Base-by-base conservation (phyloP, 2,888 invertebrate genomes). In the Cosmorhoe ocellata region DNA sequence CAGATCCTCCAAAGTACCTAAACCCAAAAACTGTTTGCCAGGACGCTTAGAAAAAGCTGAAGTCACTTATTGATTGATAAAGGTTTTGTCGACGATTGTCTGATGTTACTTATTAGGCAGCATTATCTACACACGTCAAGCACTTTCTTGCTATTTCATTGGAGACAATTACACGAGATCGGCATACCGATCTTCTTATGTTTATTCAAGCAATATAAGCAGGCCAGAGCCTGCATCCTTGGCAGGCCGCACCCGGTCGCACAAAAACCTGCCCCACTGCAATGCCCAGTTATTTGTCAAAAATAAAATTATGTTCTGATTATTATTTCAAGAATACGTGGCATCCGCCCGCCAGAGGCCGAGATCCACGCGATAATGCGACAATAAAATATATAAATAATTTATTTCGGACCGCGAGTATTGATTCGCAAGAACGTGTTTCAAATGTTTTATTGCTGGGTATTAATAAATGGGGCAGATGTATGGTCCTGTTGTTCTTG, bases 371-470 rank as follows among this genome's bases (percentile, higher is more conserved):
- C 82, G 88, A 90, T 88, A 89, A 87, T 78, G 74, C 80, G 76
- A 87, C 89, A 89, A 88, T 89, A 88, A 86, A 87, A 85, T 77
- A 81, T 73, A 90, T 90, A 78, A 86, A 90, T 90, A 84, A 89
- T 90, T 89, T 86, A 90, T 87, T 78, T 66, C 56, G 67, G 69
- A 72, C 76, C 73, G 70, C 71, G 71, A 74, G 83, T 84, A 86
- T 84, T 85, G 88, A 88, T 89, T 85, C 86, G 73, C 82, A 87
- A 87, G 85, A 87, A 89, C 89, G 89, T 87, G 89, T 88, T 81
- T 84, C 79, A 85, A 84, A 88, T 86, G 85, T 86, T 88, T 87
- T 89, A 87, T 85, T 81, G 78, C 67, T 65, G 67, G 71, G 73
- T 81, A 83, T 85, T 86, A 87, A 86, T 88, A 87, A 85, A 86